Evolutionary conservation across 2,113 vertebrate genomes (phyloP).

Genomic region (Lota lota): DNA sequence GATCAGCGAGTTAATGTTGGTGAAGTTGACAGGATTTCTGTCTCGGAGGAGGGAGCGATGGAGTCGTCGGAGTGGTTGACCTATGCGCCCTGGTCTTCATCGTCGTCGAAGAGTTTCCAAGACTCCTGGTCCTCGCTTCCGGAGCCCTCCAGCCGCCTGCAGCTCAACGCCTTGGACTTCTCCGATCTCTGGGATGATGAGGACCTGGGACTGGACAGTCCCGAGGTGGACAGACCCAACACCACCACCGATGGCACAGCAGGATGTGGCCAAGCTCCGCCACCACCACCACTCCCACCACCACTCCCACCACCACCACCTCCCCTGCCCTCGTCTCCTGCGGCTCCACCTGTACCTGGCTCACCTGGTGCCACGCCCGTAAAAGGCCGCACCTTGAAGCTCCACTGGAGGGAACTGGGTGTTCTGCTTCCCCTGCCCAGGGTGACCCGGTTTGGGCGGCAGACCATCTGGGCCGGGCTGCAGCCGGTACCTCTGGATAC

Average conservation of each 20-base stretch:
- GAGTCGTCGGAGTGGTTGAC: constrained; percentile 51
- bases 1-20: neutral
- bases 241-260: neutral
- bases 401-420: constrained; percentile 73
- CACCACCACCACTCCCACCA: constrained; percentile 45
- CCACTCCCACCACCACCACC: neutral
- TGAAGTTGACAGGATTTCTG: neutral
- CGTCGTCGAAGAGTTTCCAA: constrained; percentile 33
- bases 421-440: constrained; percentile 64
- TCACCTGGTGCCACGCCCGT: neutral
- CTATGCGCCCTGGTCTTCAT: constrained; percentile 28
- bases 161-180: constrained; percentile 72
- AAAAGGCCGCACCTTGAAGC: constrained; percentile 60
- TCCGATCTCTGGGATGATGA: constrained; percentile 79
- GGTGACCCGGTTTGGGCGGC: constrained; percentile 69
- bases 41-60: constrained; percentile 40
- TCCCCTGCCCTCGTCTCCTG: neutral
- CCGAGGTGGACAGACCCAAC: constrained; percentile 46
- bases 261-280: neutral
- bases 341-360: too few relatives aligned
- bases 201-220: constrained; percentile 44
- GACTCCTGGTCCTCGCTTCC: constrained; percentile 49
- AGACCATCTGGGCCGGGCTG: constrained; percentile 73
- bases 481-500: constrained; percentile 69
- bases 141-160: constrained; percentile 46